These are phyloP conservation scores for Coleophora deauratella DNA, from an alignment of 2,888 invertebrate species.

Conservation along the genomic window DNA sequence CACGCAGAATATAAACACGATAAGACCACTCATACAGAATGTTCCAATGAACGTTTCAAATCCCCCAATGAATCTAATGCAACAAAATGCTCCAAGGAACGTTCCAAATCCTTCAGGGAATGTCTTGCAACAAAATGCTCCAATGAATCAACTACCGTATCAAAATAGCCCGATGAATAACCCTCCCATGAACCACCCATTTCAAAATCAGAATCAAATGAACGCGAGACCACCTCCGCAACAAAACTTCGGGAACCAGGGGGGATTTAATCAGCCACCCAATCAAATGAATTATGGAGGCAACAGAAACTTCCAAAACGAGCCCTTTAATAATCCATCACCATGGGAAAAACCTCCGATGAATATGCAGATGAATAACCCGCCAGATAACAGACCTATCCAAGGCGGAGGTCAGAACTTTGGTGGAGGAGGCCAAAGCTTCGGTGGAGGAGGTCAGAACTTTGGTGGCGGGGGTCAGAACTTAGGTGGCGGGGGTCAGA, in stretches of 20 bases:
- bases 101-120: background rate
- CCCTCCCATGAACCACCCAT: no score
- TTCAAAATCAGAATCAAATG: no score
- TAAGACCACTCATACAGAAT: slow-evolving; percentile 10
- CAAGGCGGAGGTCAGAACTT: background rate
- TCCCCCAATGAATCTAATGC: background rate
- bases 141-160: background rate
- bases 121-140: no score
- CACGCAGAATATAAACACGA: slow-evolving; percentile 2
- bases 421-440: background rate
- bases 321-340: slow-evolving; percentile 4
- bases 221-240: no score
- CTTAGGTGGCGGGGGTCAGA: background rate
- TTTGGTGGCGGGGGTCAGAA: background rate
- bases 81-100: background rate
- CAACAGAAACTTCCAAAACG: slow-evolving; percentile 12
- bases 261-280: slow-evolving; percentile 1
- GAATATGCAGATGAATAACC: slow-evolving; percentile 7
- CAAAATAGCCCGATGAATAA: no score
- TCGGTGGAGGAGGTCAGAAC: background rate
- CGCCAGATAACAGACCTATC: slow-evolving; percentile 5
- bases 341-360: slow-evolving; percentile 16
- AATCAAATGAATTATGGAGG: slow-evolving; percentile 13
- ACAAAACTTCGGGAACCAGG: background rate
- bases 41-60: background rate